Percentiles rank a stretch among this genome's conserved stretches.
These are phyloP conservation scores for Gorsachius magnificus DNA, from an alignment of 2,797 vertebrate genomes.

Conservation along the genomic window DNA sequence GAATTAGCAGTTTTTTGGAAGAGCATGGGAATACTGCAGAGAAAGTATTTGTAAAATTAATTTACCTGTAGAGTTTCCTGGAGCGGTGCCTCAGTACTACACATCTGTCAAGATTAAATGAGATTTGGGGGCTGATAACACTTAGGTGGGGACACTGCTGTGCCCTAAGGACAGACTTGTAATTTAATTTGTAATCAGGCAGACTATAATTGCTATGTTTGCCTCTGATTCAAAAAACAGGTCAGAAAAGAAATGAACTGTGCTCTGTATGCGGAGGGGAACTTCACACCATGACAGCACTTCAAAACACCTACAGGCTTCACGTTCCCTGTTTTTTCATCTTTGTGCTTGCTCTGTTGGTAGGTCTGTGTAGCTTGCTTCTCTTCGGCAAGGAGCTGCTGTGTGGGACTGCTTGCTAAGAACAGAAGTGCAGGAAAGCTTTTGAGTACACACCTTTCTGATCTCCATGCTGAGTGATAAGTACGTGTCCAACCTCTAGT, in stretches of 20 bases:
- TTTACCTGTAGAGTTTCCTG: conserved; percentile 13
- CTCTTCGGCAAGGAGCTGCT: not conserved
- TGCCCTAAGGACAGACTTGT: conserved; percentile 40
- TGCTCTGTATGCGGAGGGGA: not conserved
- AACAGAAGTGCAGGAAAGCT: not conserved
- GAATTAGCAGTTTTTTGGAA: not conserved
- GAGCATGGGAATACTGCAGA: not conserved
- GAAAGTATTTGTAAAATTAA: not conserved
- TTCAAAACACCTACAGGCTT: not conserved
- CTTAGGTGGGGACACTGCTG: not conserved
- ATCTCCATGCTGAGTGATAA: not conserved
- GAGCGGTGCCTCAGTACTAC: not conserved
- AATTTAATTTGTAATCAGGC: conserved; percentile 46
- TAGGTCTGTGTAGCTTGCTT: not conserved
- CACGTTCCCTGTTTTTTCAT: not conserved
- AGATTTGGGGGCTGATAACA: not conserved
- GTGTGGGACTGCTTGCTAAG: not conserved
- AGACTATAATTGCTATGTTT: conserved; percentile 45
- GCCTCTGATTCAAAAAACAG: conserved; percentile 42
- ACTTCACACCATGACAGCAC: not conserved
- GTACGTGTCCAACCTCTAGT: not conserved
- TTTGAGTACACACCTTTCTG: not conserved
- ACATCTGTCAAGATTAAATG: conserved; percentile 29
- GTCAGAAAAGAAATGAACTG: conserved; percentile 28
- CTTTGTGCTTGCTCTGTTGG: not conserved